Percentiles rank a stretch among this genome's conserved stretches.
phyloP scores from a whole-genome alignment of 2,888 invertebrate genomes.

The Microchrysa polita region DNA sequence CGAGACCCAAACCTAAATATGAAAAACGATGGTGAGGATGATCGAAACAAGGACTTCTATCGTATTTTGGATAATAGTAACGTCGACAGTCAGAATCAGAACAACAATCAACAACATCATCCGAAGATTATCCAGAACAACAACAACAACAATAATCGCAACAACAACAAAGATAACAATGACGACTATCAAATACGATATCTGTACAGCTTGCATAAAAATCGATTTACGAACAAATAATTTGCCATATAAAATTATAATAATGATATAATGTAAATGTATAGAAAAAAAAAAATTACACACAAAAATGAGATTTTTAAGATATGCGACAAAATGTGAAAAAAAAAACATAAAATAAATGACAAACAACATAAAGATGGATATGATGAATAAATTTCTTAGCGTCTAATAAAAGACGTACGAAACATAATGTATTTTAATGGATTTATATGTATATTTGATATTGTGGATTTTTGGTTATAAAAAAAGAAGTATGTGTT shows the following conservation, averaged over 20 bases:
- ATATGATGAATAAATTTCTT: too few species aligned
- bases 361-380: too few species aligned
- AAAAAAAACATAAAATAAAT: too few species aligned
- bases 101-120: conserved; percentile 47
- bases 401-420: too few species aligned
- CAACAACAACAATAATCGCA: conserved; percentile 50
- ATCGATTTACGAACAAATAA: conserved; percentile 54
- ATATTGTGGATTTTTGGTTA: too few species aligned
- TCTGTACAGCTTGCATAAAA: conserved; percentile 61
- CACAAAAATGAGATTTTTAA: not conserved
- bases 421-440: too few species aligned
- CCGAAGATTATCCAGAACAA: too few species aligned
- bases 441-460: too few species aligned
- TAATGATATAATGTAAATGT: conserved; percentile 28
- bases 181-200: conserved; percentile 58
- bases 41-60: conserved; percentile 50
- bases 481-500: too few species aligned
- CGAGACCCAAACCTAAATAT: not conserved
- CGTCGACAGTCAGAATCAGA: conserved; percentile 41
- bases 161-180: conserved; percentile 51
- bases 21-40: not conserved
- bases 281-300: conserved; percentile 23
- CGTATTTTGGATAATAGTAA: too few species aligned
- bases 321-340: too few species aligned
- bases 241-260: too few species aligned